Evolutionary conservation across 2,797 vertebrate genomes (phyloP), one percentile per base, ranked within the genome.

Genomic region (Ara ararauna): DNA sequence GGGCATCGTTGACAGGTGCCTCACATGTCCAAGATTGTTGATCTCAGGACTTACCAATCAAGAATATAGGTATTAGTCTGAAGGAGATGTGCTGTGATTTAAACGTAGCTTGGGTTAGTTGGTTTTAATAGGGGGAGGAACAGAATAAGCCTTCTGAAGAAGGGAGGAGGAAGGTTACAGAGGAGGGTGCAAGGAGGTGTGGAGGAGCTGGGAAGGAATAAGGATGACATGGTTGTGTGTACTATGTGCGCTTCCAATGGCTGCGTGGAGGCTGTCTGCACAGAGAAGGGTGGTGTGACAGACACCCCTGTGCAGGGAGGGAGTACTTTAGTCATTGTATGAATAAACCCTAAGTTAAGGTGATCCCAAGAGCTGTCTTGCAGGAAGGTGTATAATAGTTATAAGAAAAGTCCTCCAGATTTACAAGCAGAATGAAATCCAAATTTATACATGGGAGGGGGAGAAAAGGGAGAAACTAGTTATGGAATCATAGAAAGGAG

Each of bases 401-500:
- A 78, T 58, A 94, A 92, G 79, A 74, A 91, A 95, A 91, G 6
- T 13, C 45, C 76, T 89, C 44, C 50, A 64, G 94, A 73, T 82
- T 81, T 94, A 73, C 73, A 81, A 85, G 87, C 48, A 68, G 79
- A 93, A 85, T 87, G 67, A 89, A 93, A 83, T 19, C 16, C 48
- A 77, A 83, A 85, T 88, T 47, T 81, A 32, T 58, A 71, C n/a
- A 29, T 66, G 40, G 36, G 1, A 36, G n/a, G 58, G 10, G 1
- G 38, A 34, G 29, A 50, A 71, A 47, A 40, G 9, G 56, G 56
- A 22, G 13, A 78, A 4, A 5, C 0, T 12, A 38, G 61, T 71
- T 29, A 10, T 44, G 29, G 89, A 87, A 92, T 94, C 91, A 89
- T 65, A 91, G 65, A 95, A 93, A 91, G 40, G 76, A 93, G 91